These are phyloP conservation scores for Scaptomyza polygonia DNA, from an alignment of 2,888 invertebrate genomes.

Conservation along the genomic window DNA sequence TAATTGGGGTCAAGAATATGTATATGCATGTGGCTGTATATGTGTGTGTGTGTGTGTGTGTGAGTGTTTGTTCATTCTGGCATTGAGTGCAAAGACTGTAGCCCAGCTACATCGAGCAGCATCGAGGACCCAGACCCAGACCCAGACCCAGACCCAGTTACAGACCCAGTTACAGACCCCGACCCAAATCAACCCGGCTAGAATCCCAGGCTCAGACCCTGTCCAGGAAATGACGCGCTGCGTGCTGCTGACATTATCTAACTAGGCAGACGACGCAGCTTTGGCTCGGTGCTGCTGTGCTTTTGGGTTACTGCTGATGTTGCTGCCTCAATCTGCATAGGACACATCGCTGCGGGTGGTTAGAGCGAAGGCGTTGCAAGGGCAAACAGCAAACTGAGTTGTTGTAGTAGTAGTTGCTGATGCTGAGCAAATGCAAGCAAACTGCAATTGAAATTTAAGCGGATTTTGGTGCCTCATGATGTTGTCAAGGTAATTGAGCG, in stretches of 20 bases:
- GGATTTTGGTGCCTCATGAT: conserved; percentile 42
- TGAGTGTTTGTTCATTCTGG: conserved; percentile 3
- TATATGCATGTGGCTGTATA: conserved; percentile 1
- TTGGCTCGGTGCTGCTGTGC: conserved; percentile 11
- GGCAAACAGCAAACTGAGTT: background rate
- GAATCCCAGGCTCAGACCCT: background rate
- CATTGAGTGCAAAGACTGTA: conserved; percentile 24
- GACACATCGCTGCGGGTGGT: background rate
- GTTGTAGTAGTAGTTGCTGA: background rate
- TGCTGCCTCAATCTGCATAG: background rate
- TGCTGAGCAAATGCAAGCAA: conserved; percentile 44
- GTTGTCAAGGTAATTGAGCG: conserved; percentile 53
- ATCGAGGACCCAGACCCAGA: background rate
- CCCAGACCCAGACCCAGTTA: too few species aligned
- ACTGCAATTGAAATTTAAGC: conserved; percentile 58
- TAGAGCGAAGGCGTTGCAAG: background rate
- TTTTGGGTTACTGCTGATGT: conserved; percentile 4
- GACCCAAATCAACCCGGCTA: background rate
- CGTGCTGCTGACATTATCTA: conserved; percentile 79
- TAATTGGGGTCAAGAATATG: conserved; percentile 75
- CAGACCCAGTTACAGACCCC: background rate
- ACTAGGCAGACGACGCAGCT: conserved; percentile 64
- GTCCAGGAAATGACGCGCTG: conserved; percentile 52
- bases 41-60: background rate
- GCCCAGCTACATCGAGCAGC: background rate